Base-by-base conservation (phyloP, 2,888 invertebrate genomes). In the Cyclophora albipunctata region DNA sequence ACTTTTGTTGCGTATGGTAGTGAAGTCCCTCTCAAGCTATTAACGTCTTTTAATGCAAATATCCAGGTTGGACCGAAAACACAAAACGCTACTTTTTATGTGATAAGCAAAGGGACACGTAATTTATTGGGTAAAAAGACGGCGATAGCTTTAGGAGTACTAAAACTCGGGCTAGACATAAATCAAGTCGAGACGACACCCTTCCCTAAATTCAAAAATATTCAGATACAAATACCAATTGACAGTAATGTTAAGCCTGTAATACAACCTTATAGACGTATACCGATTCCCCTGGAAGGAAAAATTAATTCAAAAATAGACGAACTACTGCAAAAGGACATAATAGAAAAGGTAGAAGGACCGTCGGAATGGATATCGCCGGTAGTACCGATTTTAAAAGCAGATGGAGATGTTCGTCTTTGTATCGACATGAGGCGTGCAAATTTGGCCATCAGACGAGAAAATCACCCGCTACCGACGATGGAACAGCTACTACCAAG, bases 371-470 rank as follows among this genome's bases (percentile, higher is more conserved):
- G 66, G 65, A 45, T 64, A 0, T 65, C 63, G 0, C 64, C 66
- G 0, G 40, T 64, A 7, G 65, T 66, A 0, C 63, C 63, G 0
- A 46, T 64, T 6, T 34, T 67, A 1, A 68, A 68, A 46, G 54
- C 50, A 0, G 49, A 59, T 40, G 63, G 60, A 0, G 65, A 65
- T 0, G 1, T 69, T 2, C 52, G 66, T 0, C 2, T 67, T 0
- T 70, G 67, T 47, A 51, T 67, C 0, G 66, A 67, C 40, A 67
- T 65, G 67, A 33, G 57, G 63, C 72, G 73, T 35, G 66, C 66
- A 0, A 67, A 69, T 48, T 2, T 2, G 3, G 65, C 66, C 0
- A 67, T 67, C 1, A 3, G 52, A 2, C 34, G 65, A 2, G 67
- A 71, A 49, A 69, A 67, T 3, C 66, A 68, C 34, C 66, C 65